Evolutionary conservation across 2,888 invertebrate species (phyloP).

Genomic region (Cyrtodaria siliqua): DNA sequence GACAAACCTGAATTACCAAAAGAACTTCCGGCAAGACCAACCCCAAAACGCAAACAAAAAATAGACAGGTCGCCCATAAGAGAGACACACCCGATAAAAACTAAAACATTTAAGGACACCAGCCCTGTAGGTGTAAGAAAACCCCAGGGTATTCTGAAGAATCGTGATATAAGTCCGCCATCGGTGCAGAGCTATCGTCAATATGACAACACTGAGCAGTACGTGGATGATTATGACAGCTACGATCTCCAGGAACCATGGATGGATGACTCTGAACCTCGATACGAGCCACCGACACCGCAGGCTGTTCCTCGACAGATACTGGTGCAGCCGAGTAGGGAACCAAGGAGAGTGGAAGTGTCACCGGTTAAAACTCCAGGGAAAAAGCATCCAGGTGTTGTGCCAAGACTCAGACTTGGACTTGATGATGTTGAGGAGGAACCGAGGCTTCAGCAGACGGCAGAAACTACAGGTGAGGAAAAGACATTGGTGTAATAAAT

Average conservation of each 20-base stretch:
- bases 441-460: slow-evolving; percentile 43
- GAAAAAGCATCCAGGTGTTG: slow-evolving; percentile 37
- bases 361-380: slow-evolving; percentile 11
- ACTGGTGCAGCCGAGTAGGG: slow-evolving; percentile 14
- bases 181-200: background rate
- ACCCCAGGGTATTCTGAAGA: slow-evolving; percentile 42
- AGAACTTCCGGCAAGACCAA: slow-evolving; percentile 45
- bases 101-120: slow-evolving; percentile 20
- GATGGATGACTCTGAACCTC: too few species aligned
- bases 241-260: slow-evolving; percentile 2
- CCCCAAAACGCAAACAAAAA: too few species aligned
- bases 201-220: slow-evolving; percentile 5
- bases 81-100: slow-evolving; percentile 13
- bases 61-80: slow-evolving; percentile 40
- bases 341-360: slow-evolving; percentile 4
- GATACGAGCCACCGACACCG: background rate
- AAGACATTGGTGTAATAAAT: too few species aligned
- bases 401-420: slow-evolving; percentile 52
- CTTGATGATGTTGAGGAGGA: slow-evolving; percentile 27
- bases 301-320: slow-evolving; percentile 15
- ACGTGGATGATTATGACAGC: slow-evolving; percentile 31
- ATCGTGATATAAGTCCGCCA: slow-evolving; percentile 45
- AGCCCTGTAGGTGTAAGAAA: slow-evolving; percentile 5
- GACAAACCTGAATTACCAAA: slow-evolving; percentile 73
- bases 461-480: slow-evolving; percentile 64